Evolutionary conservation across 2,888 invertebrate species (phyloP), one percentile per base, ranked within the genome.

Genomic region (Lycaena phlaeas): DNA sequence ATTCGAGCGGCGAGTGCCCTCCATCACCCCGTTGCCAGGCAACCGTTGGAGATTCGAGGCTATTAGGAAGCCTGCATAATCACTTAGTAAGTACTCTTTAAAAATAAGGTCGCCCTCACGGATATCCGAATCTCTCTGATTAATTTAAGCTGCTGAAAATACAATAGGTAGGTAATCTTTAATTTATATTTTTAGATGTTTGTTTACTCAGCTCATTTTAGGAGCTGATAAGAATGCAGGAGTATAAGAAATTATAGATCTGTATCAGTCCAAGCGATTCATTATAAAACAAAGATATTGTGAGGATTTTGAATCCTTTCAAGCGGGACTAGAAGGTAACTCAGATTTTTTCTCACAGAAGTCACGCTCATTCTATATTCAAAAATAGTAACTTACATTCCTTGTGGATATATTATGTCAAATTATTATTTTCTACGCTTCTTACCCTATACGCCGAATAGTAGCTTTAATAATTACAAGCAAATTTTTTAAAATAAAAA

Each of bases 11-110:
- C 36, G 34, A 49, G 45, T 31, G 48, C 46, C 39, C 41, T 48
- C 40, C 44, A 44, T 44, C 38, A 27, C 17, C 40, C 31, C 29
- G 34, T 34, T 22, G 34, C 22, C 7, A 22, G 22, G 40, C 40
- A 14, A 25, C 30, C 11, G 11, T 45, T 45, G 31, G 40, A 49
- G 42, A 43, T 50, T 46, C 36, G 37, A 42, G 49, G 49, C 49
- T 47, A 45, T 48, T 46, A 44, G 41, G 40, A 45, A 40, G 47
- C 47, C 43, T 51, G 51, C 51, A 46, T 49, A 48, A 48, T 49
- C 47, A 50, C 36, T 49, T 38, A 43, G 47, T 44, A 37, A 49
- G 49, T 42, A 46, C 45, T 45, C 42, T 48, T 52, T 43, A 36
- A 49, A 47, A 52, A 52, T 37, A 46, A 49, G 50, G 52, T 52